Evolutionary conservation across 1,140 invertebrate genomes (phyloP), one percentile per base, ranked within the genome.

Genomic region (Drosophila lowei): DNA sequence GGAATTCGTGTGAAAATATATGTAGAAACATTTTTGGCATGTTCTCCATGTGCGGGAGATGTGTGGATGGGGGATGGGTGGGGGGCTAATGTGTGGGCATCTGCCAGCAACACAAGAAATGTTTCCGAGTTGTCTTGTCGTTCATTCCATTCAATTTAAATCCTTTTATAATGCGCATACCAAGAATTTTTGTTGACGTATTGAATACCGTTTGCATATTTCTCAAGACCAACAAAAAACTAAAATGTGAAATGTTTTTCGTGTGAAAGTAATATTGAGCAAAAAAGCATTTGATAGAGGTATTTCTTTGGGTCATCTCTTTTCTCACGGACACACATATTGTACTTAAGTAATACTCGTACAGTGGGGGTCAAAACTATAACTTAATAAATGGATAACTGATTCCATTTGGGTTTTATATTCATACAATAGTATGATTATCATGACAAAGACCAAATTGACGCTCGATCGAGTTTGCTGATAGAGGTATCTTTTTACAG

Each of bases 161-260:
- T 76, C 83, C 83, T 71, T 67, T 81, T 81, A 75, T 75, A 81
- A 83, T 83, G 77, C 71, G 83, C 78, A 88, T 88, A 83, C 83
- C 83, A 67, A 63, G 78, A 83, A 88, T 88, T 76, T 77, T 88
- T 88, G 78, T 88, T 88, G 83, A 88, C 83, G 78, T 83, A 88
- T 70, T 86, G 58, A 85, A 85, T 80, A 74, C 80, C 77, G 83
- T 85, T 77, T 80, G 80, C 76, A 79, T 85, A 72, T 83, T 72
- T 76, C 38, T 43, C 43, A 65, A 78, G 65, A 59, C 38, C 47
- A 63, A 54, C 38, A 60, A 38, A 54, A 44, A 50, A 42, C 16
- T 13, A 4, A 55, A 42, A 13, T 34, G 18, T 21, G 6, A 46
- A 59, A 47, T 41, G 18, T 1, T 50, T 52, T 8, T 30, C 3